phyloP scores from a whole-genome alignment of 1,140 invertebrate species.

The Calliopsis andreniformis region DNA sequence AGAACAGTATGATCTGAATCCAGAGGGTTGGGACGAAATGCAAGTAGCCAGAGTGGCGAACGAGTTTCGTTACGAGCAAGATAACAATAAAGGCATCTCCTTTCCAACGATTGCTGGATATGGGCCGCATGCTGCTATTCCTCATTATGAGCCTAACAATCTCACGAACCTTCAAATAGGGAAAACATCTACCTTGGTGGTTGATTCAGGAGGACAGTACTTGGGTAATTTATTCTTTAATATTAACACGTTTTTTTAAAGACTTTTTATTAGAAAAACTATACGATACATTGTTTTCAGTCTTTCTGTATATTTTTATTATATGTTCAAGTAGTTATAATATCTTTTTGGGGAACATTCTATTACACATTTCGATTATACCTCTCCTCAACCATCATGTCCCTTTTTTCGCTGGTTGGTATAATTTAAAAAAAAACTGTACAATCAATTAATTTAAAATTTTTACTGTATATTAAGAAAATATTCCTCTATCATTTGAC shows the following conservation, averaged over 20 bases:
- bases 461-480: too few relatives aligned
- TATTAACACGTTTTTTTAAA: neutral
- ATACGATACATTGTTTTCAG: too few relatives aligned
- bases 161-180: constrained; percentile 88
- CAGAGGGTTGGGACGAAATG: constrained; percentile 85
- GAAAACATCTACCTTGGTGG: constrained; percentile 85
- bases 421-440: too few relatives aligned
- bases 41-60: constrained; percentile 86
- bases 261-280: neutral
- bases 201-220: constrained; percentile 89
- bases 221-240: constrained; percentile 78
- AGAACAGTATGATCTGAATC: constrained; percentile 77
- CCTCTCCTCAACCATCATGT: too few relatives aligned
- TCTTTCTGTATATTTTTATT: too few relatives aligned
- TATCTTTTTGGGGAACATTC: too few relatives aligned
- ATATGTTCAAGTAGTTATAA: too few relatives aligned
- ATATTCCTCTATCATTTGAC: too few relatives aligned
- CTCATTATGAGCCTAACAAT: constrained; percentile 93
- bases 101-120: constrained; percentile 95
- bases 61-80: constrained; percentile 86
- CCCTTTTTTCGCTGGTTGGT: too few relatives aligned
- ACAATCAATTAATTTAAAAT: too few relatives aligned
- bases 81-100: constrained; percentile 86
- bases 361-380: too few relatives aligned
- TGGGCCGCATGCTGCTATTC: constrained; percentile 93